These are phyloP conservation scores for Meghimatium bilineatum DNA, from an alignment of 2,888 invertebrate species.

Conservation along the genomic window DNA sequence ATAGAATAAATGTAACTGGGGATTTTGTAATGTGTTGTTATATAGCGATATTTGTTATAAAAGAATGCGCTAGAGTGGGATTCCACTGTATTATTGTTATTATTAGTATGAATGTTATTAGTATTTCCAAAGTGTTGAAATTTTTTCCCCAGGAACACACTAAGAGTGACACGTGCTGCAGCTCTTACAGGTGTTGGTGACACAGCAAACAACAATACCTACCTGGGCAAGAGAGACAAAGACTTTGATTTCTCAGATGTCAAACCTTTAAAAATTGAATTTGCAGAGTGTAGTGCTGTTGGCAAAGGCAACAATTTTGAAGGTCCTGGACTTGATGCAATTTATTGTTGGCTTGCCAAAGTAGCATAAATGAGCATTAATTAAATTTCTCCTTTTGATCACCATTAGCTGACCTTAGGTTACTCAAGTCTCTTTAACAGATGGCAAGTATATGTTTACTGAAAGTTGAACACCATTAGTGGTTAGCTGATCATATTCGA, in stretches of 20 bases:
- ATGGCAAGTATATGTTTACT: no score
- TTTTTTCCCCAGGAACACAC: conserved; percentile 83
- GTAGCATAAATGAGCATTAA: conserved; percentile 70
- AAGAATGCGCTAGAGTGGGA: no score
- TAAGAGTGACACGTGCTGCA: conserved; percentile 89
- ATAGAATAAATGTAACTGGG: no score
- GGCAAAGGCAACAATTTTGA: conserved; percentile 80
- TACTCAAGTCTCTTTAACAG: no score
- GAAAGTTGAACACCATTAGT: no score
- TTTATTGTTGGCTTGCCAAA: conserved; percentile 86
- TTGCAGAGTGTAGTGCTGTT: conserved; percentile 76
- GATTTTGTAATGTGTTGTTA: no score
- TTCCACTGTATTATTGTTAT: no score
- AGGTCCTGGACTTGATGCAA: conserved; percentile 81
- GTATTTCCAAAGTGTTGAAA: background rate
- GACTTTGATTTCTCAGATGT: conserved; percentile 91
- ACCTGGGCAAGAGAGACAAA: conserved; percentile 86
- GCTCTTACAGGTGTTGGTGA: conserved; percentile 80
- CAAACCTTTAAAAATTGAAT: conserved; percentile 81
- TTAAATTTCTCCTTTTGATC: background rate
- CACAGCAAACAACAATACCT: conserved; percentile 79
- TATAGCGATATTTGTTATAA: no score
- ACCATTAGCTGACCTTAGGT: no score
- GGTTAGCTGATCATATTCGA: no score
- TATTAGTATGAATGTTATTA: no score